phyloP scores from a whole-genome alignment of 2,797 vertebrate species.

The Poeciliopsis infans region DNA sequence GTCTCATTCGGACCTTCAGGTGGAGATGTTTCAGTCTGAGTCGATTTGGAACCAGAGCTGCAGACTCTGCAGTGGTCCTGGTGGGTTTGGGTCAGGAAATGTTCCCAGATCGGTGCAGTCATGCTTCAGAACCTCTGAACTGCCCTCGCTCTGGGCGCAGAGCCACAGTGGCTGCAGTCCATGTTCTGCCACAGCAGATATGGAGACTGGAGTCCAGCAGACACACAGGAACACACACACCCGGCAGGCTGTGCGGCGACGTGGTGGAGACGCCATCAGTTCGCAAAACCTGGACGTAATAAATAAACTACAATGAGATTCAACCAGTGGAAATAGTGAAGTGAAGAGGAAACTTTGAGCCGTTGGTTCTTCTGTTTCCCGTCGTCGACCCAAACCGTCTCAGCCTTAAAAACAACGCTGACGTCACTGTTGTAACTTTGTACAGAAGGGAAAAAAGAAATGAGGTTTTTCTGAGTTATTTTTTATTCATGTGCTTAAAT shows the following conservation, averaged over 20 bases:
- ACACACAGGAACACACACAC: background rate
- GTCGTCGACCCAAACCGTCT: background rate
- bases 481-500: background rate
- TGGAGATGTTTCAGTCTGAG: background rate
- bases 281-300: background rate
- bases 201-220: conserved; percentile 7
- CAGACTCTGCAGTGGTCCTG: background rate
- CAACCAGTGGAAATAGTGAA: background rate
- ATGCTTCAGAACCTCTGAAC: conserved; percentile 17
- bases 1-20: background rate
- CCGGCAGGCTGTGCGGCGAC: background rate
- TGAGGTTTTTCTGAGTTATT: background rate
- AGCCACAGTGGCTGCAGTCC: conserved; percentile 18
- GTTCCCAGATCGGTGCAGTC: conserved; percentile 1
- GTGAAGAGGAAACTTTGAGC: background rate
- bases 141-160: conserved; percentile 31
- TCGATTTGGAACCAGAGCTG: background rate
- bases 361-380: background rate
- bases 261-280: background rate
- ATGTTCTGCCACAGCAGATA: conserved; percentile 16
- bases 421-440: background rate
- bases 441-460: no score
- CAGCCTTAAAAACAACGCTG: background rate
- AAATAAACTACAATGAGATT: background rate
- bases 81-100: conserved; percentile 15